Base-by-base conservation (phyloP, 2,797 vertebrate genomes). In the Xenopus petersii region DNA sequence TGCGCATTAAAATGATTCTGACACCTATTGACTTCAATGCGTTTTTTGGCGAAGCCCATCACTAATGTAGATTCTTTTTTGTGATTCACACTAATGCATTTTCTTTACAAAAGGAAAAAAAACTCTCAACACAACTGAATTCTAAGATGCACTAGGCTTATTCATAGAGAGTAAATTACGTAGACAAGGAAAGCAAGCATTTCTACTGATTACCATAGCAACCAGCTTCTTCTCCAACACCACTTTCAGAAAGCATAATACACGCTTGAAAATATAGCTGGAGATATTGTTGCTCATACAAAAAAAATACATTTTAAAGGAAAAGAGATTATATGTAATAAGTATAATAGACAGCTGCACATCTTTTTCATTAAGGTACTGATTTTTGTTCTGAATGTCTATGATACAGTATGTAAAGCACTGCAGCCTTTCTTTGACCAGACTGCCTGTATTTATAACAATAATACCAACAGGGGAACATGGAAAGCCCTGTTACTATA, bases 181-280 rank as follows among this genome's bases (percentile, higher is more conserved):
- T 69, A 61, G 71, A 68, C 76, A 70, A 70, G 66, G 73, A 74
- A 54, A 78, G 76, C 70, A 78, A 74, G 60, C 65, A 69, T 70
- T 73, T 58, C 66, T 55, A 42, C 54, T 9, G 60, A 78, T 78
- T 74, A 73, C 76, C 66, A 78, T 78, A 66, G 76, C 26, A 73
- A 78, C 76, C 66, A 60, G 66, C 65, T 30, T 78, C 76, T 73
- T 73, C 66, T 61, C 76, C 60, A 54, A 73, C 65, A 64, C 67
- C 73, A 60, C 42, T 74, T 42, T 36, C 42, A 61, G 64, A 69
- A 73, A 59, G 65, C 71, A 73, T 78, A 73, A 74, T 73, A 70
- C 64, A 78, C 8, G 60, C 54, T 70, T 70, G 70, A 78, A 59
- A 51, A 69, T 78, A 60, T 49, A 47, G 42, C 17, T 47, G 51